Percentiles rank a stretch among this genome's conserved stretches.
Evolutionary conservation across 1,140 invertebrate species (phyloP).

Genomic region (Anastatus disparis): DNA sequence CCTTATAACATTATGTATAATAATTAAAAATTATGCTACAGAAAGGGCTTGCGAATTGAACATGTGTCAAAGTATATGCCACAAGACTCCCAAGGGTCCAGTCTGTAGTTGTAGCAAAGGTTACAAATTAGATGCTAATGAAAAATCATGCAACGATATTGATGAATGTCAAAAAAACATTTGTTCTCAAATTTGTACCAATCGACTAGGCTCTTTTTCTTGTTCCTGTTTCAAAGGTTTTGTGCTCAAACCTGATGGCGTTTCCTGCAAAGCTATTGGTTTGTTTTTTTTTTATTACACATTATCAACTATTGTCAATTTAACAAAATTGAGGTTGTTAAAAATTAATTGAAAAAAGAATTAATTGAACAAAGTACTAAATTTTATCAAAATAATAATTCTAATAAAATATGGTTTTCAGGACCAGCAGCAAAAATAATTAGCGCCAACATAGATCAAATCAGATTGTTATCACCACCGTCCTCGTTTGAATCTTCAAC

Average conservation of each 20-base stretch:
- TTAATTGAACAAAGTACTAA: neutral
- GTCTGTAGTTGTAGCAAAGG: constrained; percentile 80
- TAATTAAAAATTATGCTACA: too few relatives aligned
- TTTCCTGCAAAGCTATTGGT: constrained; percentile 75
- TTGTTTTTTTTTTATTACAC: neutral
- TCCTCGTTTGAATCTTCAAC: neutral
- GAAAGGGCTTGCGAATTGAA: constrained; percentile 77
- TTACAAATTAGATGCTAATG: constrained; percentile 71
- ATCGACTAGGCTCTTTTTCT: constrained; percentile 82
- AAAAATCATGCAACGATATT: constrained; percentile 76
- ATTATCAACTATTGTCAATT: too few relatives aligned
- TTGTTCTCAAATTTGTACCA: constrained; percentile 88
- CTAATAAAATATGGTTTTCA: constrained; percentile 5
- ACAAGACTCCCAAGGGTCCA: constrained; percentile 83
- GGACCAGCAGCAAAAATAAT: constrained; percentile 54
- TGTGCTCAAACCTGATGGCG: constrained; percentile 73
- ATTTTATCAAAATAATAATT: neutral
- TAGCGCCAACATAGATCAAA: constrained; percentile 44
- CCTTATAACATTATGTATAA: too few relatives aligned
- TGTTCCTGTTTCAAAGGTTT: constrained; percentile 87
- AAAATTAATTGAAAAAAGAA: neutral
- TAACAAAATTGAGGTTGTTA: neutral
- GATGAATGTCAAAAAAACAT: constrained; percentile 78
- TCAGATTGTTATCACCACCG: constrained; percentile 46
- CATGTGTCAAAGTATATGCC: constrained; percentile 78